phyloP scores from a whole-genome alignment of 2,113 vertebrate species.

The Poicephalus gulielmi region DNA sequence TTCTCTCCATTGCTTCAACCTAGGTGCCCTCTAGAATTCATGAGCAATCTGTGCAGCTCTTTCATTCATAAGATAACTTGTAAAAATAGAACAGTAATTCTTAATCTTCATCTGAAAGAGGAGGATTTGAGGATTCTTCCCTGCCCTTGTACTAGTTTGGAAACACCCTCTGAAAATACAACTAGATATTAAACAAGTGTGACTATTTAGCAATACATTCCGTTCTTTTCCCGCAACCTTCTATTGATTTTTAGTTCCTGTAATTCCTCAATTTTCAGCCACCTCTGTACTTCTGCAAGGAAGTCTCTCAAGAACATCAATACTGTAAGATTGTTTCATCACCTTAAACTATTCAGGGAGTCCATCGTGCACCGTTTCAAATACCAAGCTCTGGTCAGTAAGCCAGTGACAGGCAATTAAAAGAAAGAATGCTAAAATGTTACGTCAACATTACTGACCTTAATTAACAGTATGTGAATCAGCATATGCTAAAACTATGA shows the following conservation, averaged over 20 bases:
- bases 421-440: not conserved
- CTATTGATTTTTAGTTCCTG: not conserved
- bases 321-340: not conserved
- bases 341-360: not conserved
- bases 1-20: conserved; percentile 55
- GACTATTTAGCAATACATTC: not conserved
- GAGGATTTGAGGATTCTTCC: not conserved
- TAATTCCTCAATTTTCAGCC: not conserved
- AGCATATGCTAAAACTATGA: not conserved
- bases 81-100: conserved; percentile 42
- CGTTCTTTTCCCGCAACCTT: not conserved
- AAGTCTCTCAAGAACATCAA: not conserved
- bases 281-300: not conserved
- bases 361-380: accelerated
- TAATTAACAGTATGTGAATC: not conserved
- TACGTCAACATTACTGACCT: not conserved
- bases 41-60: conserved; percentile 48
- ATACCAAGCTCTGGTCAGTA: not conserved
- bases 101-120: conserved; percentile 13
- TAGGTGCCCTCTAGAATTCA: conserved; percentile 51
- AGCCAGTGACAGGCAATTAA: not conserved
- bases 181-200: not conserved
- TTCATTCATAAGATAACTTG: conserved; percentile 57
- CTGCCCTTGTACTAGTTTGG: not conserved
- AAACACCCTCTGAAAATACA: not conserved